Evolutionary conservation across 2,888 invertebrate species (phyloP).

Genomic region (Sphaerophoria taeniata): DNA sequence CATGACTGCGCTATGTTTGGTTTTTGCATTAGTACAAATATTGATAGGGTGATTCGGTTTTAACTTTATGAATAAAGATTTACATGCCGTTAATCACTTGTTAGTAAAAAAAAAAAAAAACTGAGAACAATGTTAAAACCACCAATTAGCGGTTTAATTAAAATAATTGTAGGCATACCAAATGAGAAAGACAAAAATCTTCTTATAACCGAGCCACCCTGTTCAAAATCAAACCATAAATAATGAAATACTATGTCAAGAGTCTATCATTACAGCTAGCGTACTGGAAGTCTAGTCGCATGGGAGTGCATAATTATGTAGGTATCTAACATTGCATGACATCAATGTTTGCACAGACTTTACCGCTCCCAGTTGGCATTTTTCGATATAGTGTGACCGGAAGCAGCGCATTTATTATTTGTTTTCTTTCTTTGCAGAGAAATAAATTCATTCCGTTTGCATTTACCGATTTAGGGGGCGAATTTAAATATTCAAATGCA

Average conservation of each 20-base stretch:
- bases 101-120: neutral
- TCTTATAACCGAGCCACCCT: conserved; percentile 7
- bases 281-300: conserved; percentile 30
- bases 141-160: no score
- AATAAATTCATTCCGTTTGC: conserved; percentile 5
- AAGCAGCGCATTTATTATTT: conserved; percentile 55
- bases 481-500: conserved; percentile 14
- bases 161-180: no score
- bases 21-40: conserved; percentile 45
- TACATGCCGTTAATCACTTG: no score
- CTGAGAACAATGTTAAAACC: no score
- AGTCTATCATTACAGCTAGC: conserved; percentile 20
- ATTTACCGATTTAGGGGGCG: conserved; percentile 23
- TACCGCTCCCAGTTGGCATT: conserved; percentile 28
- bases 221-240: neutral
- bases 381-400: conserved; percentile 54
- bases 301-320: conserved; percentile 14
- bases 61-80: neutral
- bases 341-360: conserved; percentile 50
- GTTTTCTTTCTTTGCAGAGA: conserved; percentile 24
- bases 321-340: conserved; percentile 46
- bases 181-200: no score
- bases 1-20: conserved; percentile 58
- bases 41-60: conserved; percentile 35
- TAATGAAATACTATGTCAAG: conserved; percentile 21